Evolutionary conservation across 2,113 vertebrate species (phyloP).

Genomic region (Gymnogyps californianus): DNA sequence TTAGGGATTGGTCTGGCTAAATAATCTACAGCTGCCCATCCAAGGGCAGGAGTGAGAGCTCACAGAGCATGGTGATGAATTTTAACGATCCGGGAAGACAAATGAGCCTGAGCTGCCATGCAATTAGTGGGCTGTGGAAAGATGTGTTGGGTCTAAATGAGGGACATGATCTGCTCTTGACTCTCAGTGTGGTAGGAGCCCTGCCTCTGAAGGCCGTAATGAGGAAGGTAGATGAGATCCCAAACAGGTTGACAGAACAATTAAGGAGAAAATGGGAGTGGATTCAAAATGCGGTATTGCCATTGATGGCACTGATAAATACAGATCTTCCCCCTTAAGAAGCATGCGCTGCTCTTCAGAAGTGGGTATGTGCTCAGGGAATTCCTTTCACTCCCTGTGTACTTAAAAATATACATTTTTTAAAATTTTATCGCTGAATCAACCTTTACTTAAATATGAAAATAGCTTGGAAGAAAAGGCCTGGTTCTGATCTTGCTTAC

Average conservation of each 20-base stretch:
- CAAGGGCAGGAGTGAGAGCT: slow-evolving; percentile 57
- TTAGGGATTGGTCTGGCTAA: slow-evolving; percentile 71
- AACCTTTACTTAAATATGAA: neutral
- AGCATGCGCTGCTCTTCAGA: neutral
- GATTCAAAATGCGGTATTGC: neutral
- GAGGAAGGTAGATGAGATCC: slow-evolving; percentile 73
- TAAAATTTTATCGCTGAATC: neutral
- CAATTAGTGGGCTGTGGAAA: slow-evolving; percentile 85
- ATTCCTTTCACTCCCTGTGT: neutral
- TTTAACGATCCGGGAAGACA: slow-evolving; percentile 81
- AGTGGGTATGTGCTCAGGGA: neutral
- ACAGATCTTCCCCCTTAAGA: neutral
- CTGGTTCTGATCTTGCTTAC: neutral
- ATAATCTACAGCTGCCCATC: slow-evolving; percentile 79
- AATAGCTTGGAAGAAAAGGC: neutral
- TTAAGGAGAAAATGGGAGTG: slow-evolving; percentile 60
- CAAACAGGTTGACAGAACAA: slow-evolving; percentile 73
- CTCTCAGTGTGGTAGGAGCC: slow-evolving; percentile 78
- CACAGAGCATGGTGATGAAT: slow-evolving; percentile 76
- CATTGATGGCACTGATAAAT: neutral
- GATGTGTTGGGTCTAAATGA: slow-evolving; percentile 88
- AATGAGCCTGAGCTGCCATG: slow-evolving; percentile 81
- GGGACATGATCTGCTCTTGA: slow-evolving; percentile 88
- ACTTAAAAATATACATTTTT: neutral
- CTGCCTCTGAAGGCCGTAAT: slow-evolving; percentile 84